Evolutionary conservation across 2,113 vertebrate species (phyloP), one percentile per base, ranked within the genome.

Genomic region (Xiphophorus couchianus): DNA sequence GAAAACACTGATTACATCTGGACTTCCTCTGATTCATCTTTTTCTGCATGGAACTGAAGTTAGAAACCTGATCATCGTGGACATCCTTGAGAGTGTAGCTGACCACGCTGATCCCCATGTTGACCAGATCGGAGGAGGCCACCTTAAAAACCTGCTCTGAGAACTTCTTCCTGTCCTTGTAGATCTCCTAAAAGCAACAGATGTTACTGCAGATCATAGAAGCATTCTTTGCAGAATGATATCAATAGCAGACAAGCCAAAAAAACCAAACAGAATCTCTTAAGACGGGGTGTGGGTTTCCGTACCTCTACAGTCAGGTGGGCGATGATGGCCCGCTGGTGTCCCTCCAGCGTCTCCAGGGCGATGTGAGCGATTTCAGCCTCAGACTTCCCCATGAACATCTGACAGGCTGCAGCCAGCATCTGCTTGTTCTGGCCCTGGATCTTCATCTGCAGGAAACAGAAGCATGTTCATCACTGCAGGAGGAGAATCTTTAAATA

Each of bases 371-470:
- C 93, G 4, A 98, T 97, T 88, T 98, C 96, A 0, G 88, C 63
- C 72, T 98, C 97, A 0, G 96, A 95, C 76, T 98, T 98, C 4
- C 97, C 97, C 93, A 98, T 95, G 92, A 98, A 98, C 97, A 98
- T 98, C 84, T 98, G 97, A 77, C 97, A 98, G 64, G 97, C 97
- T 0, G 96, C 97, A 0, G 97, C 96, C 83, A 98, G 67, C 97
- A 98, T 98, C 93, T 98, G 96, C 83, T 98, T 98, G 83, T 98
- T 98, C 90, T 98, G 97, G 2, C 97, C 97, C 89, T 98, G 97
- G 84, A 98, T 98, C 93, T 98, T 98, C 91, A 98, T 96, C 97
- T 98, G 89, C 3, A 51, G 19, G 39, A 66, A 73, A 73, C 54
- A 68, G 66, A 44, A 3, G 4, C 39, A n/a, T 0, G 0, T 71